A percentile compares a stretch with the other conserved stretches of the same genome.
Conservation (phyloP, 2,888 invertebrate species). For the Epicampocera succincta region DNA sequence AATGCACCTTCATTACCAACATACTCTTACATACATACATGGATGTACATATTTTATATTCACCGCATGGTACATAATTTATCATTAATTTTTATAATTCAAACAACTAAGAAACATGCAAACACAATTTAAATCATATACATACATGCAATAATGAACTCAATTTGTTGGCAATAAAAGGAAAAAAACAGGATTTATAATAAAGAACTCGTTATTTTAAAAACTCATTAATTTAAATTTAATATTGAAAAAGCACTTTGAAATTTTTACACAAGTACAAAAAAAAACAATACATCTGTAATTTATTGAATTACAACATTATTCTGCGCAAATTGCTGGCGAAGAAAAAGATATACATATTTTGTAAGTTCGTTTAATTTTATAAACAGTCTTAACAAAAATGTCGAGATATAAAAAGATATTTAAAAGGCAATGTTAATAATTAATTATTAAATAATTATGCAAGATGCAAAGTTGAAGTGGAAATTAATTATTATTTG, state of each 20-base stretch:
- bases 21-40: no score
- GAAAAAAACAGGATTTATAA: slow-evolving; percentile 29
- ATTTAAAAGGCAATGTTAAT: no score
- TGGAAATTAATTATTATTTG: background rate
- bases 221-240: slow-evolving; percentile 1
- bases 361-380: no score
- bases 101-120: slow-evolving; percentile 56
- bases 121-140: slow-evolving; percentile 53
- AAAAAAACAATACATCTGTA: no score
- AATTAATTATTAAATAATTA: background rate
- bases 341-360: no score
- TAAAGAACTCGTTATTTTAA: slow-evolving; percentile 29
- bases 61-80: slow-evolving; percentile 43
- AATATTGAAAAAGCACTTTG: background rate
- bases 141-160: slow-evolving; percentile 34
- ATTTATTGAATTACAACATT: no score
- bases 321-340: no score
- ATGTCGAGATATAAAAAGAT: background rate
- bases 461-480: no score
- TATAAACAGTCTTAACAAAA: background rate
- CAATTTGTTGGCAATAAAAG: slow-evolving; percentile 30
- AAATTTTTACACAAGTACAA: background rate
- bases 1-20: background rate
- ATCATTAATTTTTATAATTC: slow-evolving; percentile 52
- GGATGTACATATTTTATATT: no score